A percentile compares a stretch with the other conserved stretches of the same genome.
These are phyloP conservation scores for Oasisia sp. DNA, from an alignment of 2,888 invertebrate genomes.

Conservation along the genomic window DNA sequence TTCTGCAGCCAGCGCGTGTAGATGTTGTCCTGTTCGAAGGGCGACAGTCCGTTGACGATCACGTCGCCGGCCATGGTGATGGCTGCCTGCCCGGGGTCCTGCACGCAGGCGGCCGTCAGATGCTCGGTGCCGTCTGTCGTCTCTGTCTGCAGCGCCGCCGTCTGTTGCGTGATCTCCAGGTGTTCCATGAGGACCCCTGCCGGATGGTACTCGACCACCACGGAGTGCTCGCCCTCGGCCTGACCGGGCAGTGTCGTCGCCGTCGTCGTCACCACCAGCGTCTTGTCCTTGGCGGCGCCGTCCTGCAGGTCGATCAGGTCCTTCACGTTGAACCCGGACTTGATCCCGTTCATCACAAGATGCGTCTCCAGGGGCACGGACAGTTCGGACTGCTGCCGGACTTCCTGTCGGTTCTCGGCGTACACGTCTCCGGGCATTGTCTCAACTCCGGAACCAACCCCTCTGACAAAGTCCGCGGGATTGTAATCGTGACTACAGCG, in stretches of 20 bases:
- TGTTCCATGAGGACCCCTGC: not conserved
- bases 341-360: constrained; percentile 74
- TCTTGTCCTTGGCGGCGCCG: constrained; percentile 65
- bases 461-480: not conserved
- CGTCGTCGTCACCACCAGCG: constrained; percentile 44
- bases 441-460: not conserved
- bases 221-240: constrained; percentile 40
- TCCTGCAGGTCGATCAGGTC: constrained; percentile 90
- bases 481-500: not conserved
- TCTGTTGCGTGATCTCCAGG: constrained; percentile 20
- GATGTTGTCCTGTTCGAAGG: constrained; percentile 65
- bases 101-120: not conserved
- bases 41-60: constrained; percentile 43
- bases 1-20: constrained; percentile 67
- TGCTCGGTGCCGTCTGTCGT: constrained; percentile 33
- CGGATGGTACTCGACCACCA: constrained; percentile 30
- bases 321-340: constrained; percentile 90
- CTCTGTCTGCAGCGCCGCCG: constrained; percentile 25
- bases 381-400: not conserved
- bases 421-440: constrained; percentile 13
- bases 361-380: constrained; percentile 44
- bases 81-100: constrained; percentile 19
- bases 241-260: constrained; percentile 38
- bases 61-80: constrained; percentile 42
- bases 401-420: not conserved